Base-by-base conservation (phyloP, 92 coral and sea anemone species). In the Phenganax stokvisi region DNA sequence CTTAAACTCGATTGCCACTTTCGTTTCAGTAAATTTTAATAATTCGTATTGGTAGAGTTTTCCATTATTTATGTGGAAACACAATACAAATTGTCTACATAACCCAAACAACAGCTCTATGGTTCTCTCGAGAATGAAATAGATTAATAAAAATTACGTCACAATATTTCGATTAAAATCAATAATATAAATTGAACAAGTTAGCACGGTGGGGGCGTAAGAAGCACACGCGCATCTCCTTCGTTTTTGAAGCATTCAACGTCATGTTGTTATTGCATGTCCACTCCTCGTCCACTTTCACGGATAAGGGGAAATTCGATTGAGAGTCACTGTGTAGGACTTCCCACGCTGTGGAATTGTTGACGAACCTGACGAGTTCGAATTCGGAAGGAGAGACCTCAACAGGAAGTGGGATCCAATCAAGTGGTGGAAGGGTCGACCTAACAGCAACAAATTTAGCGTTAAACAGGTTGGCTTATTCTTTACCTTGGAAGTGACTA, bases 341-440 rank as follows among this genome's bases (percentile, higher is more conserved):
- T 37, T 37, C 47, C 47, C 47, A 37, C 47, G 47, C 2, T 37
- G 47, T 37, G 47, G 47, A 37, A 37, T 37, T 5, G 47, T 37
- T 0, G 47, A 37, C 47, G 47, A 37, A 37, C 5, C 5, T 37
- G 47, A 37, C 47, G 47, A 37, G 47, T 2, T 37, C 47, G 47
- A 20, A 20, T 37, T 37, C 2, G 47, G 47, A 2, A 37, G 47
- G 47, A 37, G 0, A 37, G 15, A 71, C 85, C 28, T 81, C 70
- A 37, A 81, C 85, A 12, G 84, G 84, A 54, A 71, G 71, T 0
- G 84, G 76, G 12, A 61, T 52, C 81, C 80, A 83, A 54, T 25
- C 53, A 28, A 83, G 76, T 6, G 74, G 56, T 29, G 74, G 80
- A 63, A 77, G 81, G 56, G 72, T 56, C 20, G 55, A 57, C 28